Evolutionary conservation across 2,888 invertebrate species (phyloP).

Genomic region (Drosophila anomalipes): DNA sequence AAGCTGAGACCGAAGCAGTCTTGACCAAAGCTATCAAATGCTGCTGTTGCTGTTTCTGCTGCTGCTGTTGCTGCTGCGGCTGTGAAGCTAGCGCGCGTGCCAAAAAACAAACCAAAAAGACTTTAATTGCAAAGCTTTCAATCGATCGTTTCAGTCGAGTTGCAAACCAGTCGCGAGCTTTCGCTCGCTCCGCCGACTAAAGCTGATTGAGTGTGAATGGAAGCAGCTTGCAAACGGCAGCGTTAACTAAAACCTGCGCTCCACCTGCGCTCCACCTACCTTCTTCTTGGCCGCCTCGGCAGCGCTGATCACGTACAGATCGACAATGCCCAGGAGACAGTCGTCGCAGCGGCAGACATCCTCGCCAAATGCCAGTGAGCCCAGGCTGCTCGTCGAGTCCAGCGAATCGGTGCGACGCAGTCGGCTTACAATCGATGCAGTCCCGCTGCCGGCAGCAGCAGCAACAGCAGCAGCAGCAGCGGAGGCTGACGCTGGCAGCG

Average conservation of each 20-base stretch:
- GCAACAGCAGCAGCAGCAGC: constrained; percentile 9
- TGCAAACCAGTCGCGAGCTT: constrained; percentile 50
- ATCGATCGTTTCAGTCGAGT: constrained; percentile 45
- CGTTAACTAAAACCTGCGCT: constrained; percentile 83
- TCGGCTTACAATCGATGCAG: constrained; percentile 84
- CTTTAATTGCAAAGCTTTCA: constrained; percentile 44
- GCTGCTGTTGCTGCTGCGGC: not conserved
- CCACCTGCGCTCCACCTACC: constrained; percentile 85
- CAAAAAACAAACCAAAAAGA: not conserved
- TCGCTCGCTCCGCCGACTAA: constrained; percentile 25
- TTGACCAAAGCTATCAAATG: constrained; percentile 48
- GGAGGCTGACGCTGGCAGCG: constrained; percentile 84
- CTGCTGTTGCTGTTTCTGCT: constrained; percentile 2
- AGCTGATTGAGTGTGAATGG: constrained; percentile 14
- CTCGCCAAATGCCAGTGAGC: constrained; percentile 88
- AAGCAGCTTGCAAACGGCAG: not conserved
- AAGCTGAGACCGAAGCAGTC: constrained; percentile 30
- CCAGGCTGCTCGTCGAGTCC: constrained; percentile 91
- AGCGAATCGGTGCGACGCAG: constrained; percentile 91
- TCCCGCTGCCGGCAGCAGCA: constrained; percentile 25
- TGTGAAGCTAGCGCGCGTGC: not conserved
- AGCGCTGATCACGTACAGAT: constrained; percentile 88
- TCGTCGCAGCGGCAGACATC: constrained; percentile 94
- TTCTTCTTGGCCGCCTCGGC: constrained; percentile 89
- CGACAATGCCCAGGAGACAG: constrained; percentile 92